Base-by-base conservation (phyloP, 2,888 invertebrate species). In the Lepetodrilus schrolli region DNA sequence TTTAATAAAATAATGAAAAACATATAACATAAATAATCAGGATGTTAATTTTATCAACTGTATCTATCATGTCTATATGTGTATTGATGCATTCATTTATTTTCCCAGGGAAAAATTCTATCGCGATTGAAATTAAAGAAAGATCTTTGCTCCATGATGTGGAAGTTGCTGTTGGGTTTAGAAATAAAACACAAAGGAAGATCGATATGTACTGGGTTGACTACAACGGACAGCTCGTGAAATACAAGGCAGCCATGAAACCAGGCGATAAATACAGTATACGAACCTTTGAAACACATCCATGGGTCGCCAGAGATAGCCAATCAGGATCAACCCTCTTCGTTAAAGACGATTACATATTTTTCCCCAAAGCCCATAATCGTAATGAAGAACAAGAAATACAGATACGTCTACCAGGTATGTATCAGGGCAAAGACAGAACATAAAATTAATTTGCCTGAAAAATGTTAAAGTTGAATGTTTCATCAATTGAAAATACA, bases 141-240 rank as follows among this genome's bases (percentile, higher is more conserved):
- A 43, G n/a, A 17, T 17, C 43, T 13, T 43, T 43, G 43, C 43
- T 43, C 13, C 43, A 43, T 43, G 43, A 13, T 17, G 43, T 17
- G 43, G 17, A 13, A 4, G 68, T 68, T 4, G 30, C 10, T 43
- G 47, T 47, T 26, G 26, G 13, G 4, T 68, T 68, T 10, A 21
- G 26, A 47, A 68, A 68, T 30, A 26, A 68, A 43, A 68, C 68
- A n/a, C 38, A 68, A 20, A 26, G 68, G 4, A 10, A 13, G n/a
- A 30, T 68, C 26, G 68, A 68, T 47, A 17, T 68, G 21, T 68
- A 26, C 47, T 68, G 68, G 68, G 47, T 68, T 43, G 68, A 47
- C 21, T 68, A 26, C 43, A 21, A 47, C 21, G 68, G 47, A 7
- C 26, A 4, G 26, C 30, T 43, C 4, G 68, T 68, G 38, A 38